A percentile compares a stretch with the other conserved stretches of the same genome.
These are phyloP conservation scores for Brienomyrus longianalis DNA, from an alignment of 2,113 vertebrate genomes.

Conservation along the genomic window DNA sequence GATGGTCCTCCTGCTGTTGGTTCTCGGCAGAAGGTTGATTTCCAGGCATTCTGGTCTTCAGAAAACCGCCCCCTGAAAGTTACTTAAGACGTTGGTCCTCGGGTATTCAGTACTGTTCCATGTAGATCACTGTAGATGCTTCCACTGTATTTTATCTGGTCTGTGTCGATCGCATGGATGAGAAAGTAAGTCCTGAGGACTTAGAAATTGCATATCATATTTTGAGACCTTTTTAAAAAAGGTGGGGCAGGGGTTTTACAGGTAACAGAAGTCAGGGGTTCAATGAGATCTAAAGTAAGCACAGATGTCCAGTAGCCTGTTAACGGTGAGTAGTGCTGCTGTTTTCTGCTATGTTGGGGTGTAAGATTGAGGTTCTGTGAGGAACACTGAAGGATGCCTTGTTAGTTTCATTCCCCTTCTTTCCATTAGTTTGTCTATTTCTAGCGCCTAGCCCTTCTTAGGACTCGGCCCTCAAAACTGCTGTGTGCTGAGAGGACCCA, in stretches of 20 bases:
- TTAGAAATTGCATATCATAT: neutral
- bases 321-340: neutral
- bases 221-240: neutral
- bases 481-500: neutral
- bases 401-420: neutral
- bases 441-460: neutral
- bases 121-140: constrained; percentile 21
- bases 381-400: neutral
- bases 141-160: neutral
- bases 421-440: neutral
- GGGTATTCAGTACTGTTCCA: neutral
- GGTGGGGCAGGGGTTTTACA: neutral
- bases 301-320: neutral
- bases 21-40: neutral
- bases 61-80: neutral
- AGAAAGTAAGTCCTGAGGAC: neutral
- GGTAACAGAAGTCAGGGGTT: neutral
- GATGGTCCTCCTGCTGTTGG: neutral
- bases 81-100: neutral
- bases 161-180: neutral
- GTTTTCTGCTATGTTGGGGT: neutral
- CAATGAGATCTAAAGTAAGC: neutral
- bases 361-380: neutral
- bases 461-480: neutral
- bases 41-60: neutral